Evolutionary conservation across 2,797 vertebrate genomes (phyloP).

Genomic region (Coregonus suidteri): DNA sequence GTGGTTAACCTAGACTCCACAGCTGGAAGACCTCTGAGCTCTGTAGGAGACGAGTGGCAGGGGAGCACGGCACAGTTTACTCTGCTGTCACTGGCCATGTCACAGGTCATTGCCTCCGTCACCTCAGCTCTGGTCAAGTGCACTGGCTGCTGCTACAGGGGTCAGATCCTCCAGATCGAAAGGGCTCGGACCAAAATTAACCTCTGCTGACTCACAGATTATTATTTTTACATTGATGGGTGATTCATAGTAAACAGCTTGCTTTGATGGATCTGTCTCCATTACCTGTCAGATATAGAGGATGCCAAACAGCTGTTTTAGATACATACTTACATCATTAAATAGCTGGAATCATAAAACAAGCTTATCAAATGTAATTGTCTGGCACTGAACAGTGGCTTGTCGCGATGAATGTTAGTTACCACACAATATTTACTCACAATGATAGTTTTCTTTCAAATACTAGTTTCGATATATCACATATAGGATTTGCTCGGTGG

Average conservation of each 20-base stretch:
- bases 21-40: constrained; percentile 59
- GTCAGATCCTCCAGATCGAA: constrained; percentile 90
- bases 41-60: constrained; percentile 79
- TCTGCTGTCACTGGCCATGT: constrained; percentile 86
- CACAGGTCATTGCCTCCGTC: constrained; percentile 89
- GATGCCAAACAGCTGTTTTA: constrained; percentile 22
- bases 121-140: constrained; percentile 78
- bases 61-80: constrained; percentile 78
- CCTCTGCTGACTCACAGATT: constrained; percentile 87
- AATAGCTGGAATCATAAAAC: not conserved
- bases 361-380: not conserved
- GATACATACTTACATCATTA: not conserved
- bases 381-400: not conserved
- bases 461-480: too few relatives aligned
- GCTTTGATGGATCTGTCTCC: constrained; percentile 38
- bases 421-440: not conserved
- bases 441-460: not conserved
- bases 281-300: constrained; percentile 26
- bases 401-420: not conserved
- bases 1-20: constrained; percentile 57
- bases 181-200: constrained; percentile 93
- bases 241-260: constrained; percentile 72
- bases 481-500: too few relatives aligned
- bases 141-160: constrained; percentile 76
- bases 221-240: constrained; percentile 93